These are phyloP conservation scores for Typhlichthys eigenmanni DNA, from an alignment of 2,797 vertebrate species.

Conservation along the genomic window DNA sequence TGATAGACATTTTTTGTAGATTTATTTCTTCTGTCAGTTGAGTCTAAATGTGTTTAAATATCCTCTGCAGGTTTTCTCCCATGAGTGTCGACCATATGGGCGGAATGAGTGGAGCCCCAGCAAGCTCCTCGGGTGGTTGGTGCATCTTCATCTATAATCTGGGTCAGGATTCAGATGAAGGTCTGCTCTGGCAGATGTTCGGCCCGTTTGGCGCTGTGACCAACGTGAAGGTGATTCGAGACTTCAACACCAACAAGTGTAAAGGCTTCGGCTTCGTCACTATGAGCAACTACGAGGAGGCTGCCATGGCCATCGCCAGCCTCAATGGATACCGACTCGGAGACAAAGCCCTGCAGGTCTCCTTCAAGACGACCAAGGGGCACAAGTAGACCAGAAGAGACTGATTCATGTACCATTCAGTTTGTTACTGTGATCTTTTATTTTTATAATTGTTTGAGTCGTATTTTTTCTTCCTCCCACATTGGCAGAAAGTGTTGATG, in stretches of 20 bases:
- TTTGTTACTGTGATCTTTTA: too few relatives aligned
- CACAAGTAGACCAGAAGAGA: conserved; percentile 53
- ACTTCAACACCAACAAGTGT: conserved; percentile 99
- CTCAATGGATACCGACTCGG: conserved; percentile 96
- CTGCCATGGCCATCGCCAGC: conserved; percentile 97
- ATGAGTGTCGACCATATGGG: conserved; percentile 84
- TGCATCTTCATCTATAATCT: conserved; percentile 99
- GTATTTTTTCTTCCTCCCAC: too few relatives aligned
- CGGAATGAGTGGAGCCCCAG: conserved; percentile 85
- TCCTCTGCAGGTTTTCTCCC: conserved; percentile 60
- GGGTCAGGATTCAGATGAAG: conserved; percentile 93
- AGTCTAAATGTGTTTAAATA: neutral
- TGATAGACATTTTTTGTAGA: neutral
- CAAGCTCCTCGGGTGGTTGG: conserved; percentile 90
- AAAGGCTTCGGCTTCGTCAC: conserved; percentile 99
- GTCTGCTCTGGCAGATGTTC: conserved; percentile 98
- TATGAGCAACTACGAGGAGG: conserved; percentile 99
- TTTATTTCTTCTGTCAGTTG: neutral
- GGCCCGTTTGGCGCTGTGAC: conserved; percentile 95
- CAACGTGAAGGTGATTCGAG: conserved; percentile 97
- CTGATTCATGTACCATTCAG: too few relatives aligned
- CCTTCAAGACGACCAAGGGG: conserved; percentile 98
- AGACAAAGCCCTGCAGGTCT: conserved; percentile 97
- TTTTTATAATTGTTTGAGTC: too few relatives aligned
- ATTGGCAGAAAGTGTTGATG: too few relatives aligned